Evolutionary conservation across 2,113 vertebrate genomes (phyloP), one percentile per base, ranked within the genome.

Genomic region (Poeciliopsis retropinna): DNA sequence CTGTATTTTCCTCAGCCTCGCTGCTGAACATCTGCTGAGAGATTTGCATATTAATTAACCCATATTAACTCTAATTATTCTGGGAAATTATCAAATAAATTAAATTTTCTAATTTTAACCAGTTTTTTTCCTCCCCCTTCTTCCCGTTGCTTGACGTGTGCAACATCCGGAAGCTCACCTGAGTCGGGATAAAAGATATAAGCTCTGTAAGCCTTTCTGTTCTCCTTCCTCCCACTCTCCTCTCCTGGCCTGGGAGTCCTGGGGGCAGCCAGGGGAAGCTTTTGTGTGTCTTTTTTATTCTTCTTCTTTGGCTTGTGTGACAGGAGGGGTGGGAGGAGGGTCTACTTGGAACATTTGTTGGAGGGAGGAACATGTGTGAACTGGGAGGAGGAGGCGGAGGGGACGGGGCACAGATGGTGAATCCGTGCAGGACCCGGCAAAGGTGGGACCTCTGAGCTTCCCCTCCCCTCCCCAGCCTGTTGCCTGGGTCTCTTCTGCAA

Each of bases 21-120:
- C 97, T 97, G 96, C 96, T 95, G 96, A 99, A 99, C 98, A 99
- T 99, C 98, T 99, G 98, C 98, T 99, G 96, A 97, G 97, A 99
- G 97, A 99, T 99, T 99, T 99, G 97, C 98, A 99, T 99, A 99
- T 99, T 99, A 99, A 99, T 99, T 99, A 99, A 99, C 98, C 98
- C 98, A 99, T 98, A 99, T 99, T 99, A 99, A 99, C 97, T 99
- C 98, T 99, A 99, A 99, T 99, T 99, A 99, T 99, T 99, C 98
- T 96, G 98, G 97, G 98, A 99, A 99, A 99, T 99, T 97, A 99
- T 99, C 97, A 99, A 99, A 99, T 99, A 99, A 99, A 99, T 99
- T 99, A 98, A 98, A 99, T 99, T 99, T 99, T 99, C 97, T 98
- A 99, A 99, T 99, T 99, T 99, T 98, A 99, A 99, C 97, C 97